Base-by-base conservation (phyloP, 2,888 invertebrate species). In the Diplolepis rosae region DNA sequence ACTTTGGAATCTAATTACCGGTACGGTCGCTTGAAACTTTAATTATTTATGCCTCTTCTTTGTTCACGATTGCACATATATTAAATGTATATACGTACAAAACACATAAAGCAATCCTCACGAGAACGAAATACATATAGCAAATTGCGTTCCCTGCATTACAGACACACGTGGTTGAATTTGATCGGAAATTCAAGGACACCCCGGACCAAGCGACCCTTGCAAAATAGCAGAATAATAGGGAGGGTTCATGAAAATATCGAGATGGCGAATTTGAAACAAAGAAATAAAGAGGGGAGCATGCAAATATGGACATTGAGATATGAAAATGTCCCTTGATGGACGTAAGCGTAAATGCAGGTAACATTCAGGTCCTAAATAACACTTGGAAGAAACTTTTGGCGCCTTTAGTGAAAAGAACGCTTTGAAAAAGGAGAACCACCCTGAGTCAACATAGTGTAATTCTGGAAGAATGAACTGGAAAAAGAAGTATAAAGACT, bases 1-100 rank as follows among this genome's bases (percentile, higher is more conserved):
- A 77, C 81, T 75, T 78, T 79, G 77, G 80, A 84, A 85, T 85
- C 83, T 84, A 84, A 85, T 85, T 84, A 84, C 82, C 81, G 76
- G 79, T 77, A 78, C 74, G 76, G 71, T 76, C 73, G 74, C 72
- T 76, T 74, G 76, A 80, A 82, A 82, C 79, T 80, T 74, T 56
- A 78, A 83, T 83, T 83, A 85, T 85, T 84, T 82, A 83, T 84
- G 80, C 75, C 69, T 61, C 69, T 78, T 76, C 82, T 83, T 84
- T 83, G 84, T 84, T 81, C 79, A 71, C 42, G 15, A 42, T n/a
- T 42, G 6, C 15, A 42, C 42, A 42, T 11, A n/a, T n/a, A 5
- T 39, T 39, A 28, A 15, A 4, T 2, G 9, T 22, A 32, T 56
- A 32, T 18, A 51, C 24, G 30, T 28, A 15, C 52, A 52, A n/a